These are phyloP conservation scores for Spodoptera frugiperda DNA, from an alignment of 1,140 invertebrate genomes.

Conservation along the genomic window DNA sequence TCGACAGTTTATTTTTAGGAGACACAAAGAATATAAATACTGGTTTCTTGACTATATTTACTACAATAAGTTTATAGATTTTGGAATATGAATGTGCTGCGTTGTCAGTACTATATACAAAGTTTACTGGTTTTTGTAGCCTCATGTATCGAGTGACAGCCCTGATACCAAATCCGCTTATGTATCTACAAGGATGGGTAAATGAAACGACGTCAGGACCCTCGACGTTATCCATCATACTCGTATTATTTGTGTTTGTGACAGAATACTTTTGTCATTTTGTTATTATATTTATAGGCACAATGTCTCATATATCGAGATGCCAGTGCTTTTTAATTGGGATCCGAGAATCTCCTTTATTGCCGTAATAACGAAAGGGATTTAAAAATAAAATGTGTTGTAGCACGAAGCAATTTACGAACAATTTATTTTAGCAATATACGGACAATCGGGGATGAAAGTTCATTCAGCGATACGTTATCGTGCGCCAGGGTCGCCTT, in stretches of 20 bases:
- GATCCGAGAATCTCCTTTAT: neutral
- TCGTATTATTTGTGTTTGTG: slow-evolving; percentile 8
- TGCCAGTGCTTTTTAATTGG: neutral
- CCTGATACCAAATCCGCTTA: slow-evolving; percentile 39
- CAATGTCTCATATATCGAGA: slow-evolving; percentile 12
- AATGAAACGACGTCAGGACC: slow-evolving; percentile 30
- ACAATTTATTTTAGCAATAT: slow-evolving; percentile 31
- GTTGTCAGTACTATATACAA: neutral
- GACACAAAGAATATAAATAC: slow-evolving; percentile 4
- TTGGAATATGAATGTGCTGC: neutral
- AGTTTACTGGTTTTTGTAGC: neutral
- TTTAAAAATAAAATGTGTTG: slow-evolving; percentile 18
- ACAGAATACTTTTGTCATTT: slow-evolving; percentile 28
- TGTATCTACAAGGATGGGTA: slow-evolving; percentile 24
- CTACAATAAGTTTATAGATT: neutral
- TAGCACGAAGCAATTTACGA: neutral
- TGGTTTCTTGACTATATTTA: neutral
- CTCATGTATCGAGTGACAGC: slow-evolving; percentile 9
- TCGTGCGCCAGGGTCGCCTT: slow-evolving; percentile 45
- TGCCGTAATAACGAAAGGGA: neutral
- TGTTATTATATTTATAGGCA: slow-evolving; percentile 14
- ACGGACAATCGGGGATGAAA: slow-evolving; percentile 18
- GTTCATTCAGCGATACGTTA: slow-evolving; percentile 55
- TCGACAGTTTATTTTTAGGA: slow-evolving; percentile 35
- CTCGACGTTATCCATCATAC: slow-evolving; percentile 31